Conservation (phyloP, 2,113 vertebrate genomes). For the Ictalurus punctatus region DNA sequence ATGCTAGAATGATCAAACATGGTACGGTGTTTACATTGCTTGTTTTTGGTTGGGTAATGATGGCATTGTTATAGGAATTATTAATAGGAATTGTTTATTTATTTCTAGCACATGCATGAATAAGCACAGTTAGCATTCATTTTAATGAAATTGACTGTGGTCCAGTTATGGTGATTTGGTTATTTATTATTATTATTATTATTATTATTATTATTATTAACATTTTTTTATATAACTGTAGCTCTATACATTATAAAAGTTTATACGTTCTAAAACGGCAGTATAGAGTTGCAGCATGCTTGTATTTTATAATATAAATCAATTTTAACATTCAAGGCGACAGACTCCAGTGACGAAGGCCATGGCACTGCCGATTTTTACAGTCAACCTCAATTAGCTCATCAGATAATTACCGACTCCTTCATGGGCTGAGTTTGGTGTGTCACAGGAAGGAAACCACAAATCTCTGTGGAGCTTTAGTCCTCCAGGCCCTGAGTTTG, state of each 20-base stretch:
- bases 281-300: background rate
- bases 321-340: background rate
- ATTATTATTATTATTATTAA: too few relatives aligned
- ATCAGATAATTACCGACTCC: background rate
- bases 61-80: background rate
- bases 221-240: background rate
- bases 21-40: background rate
- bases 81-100: background rate
- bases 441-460: background rate
- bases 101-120: background rate
- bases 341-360: background rate
- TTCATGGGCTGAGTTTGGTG: background rate
- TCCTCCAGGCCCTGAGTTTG: background rate
- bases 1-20: background rate
- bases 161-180: background rate
- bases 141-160: background rate
- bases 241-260: background rate
- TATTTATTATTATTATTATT: too few relatives aligned
- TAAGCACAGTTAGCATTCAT: background rate
- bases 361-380: background rate
- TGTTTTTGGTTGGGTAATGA: background rate
- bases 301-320: background rate
- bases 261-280: background rate
- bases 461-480: constrained; percentile 13
- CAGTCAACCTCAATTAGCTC: background rate